Percentiles rank a stretch among this genome's conserved stretches.
Evolutionary conservation across 2,797 vertebrate species (phyloP).

Genomic region (Tarsius wallacei): DNA sequence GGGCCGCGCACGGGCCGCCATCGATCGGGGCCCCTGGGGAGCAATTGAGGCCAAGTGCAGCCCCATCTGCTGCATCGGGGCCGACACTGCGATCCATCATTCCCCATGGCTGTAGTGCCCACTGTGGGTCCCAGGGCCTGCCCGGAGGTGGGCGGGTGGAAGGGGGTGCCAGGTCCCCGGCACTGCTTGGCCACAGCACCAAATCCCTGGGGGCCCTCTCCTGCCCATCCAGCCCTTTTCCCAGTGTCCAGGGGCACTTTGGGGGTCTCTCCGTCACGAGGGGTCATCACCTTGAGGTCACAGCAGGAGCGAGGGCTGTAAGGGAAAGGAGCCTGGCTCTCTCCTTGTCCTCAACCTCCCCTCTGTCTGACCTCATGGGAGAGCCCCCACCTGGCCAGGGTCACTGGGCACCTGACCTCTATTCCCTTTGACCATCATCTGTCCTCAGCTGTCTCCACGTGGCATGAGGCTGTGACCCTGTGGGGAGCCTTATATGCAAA

Average conservation of each 20-base stretch:
- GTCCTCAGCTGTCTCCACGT: neutral
- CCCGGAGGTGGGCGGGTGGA: fast-evolving
- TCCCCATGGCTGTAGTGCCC: slow-evolving; percentile 76
- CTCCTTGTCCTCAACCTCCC: too few species aligned
- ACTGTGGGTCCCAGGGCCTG: neutral
- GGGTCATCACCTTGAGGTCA: too few species aligned
- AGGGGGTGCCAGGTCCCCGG: neutral
- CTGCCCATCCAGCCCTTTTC: too few species aligned
- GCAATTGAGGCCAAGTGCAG: slow-evolving; percentile 89
- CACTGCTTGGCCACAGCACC: neutral
- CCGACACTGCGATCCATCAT: slow-evolving; percentile 89
- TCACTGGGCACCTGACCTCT: neutral
- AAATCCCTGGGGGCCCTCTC: neutral
- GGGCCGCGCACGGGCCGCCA: slow-evolving; percentile 85
- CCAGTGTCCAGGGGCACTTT: neutral
- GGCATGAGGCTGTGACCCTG: neutral
- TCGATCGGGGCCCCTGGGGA: slow-evolving; percentile 91
- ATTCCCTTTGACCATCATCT: fast-evolving
- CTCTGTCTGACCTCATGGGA: neutral
- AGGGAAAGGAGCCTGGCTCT: fast-evolving
- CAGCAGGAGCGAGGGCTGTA: fast-evolving
- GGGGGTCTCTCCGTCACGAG: neutral
- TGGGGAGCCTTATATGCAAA: fast-evolving
- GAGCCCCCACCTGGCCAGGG: neutral
- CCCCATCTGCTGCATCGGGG: slow-evolving; percentile 87